Evolutionary conservation across 2,113 vertebrate species (phyloP).

Genomic region (Melanotaenia duboulayi): DNA sequence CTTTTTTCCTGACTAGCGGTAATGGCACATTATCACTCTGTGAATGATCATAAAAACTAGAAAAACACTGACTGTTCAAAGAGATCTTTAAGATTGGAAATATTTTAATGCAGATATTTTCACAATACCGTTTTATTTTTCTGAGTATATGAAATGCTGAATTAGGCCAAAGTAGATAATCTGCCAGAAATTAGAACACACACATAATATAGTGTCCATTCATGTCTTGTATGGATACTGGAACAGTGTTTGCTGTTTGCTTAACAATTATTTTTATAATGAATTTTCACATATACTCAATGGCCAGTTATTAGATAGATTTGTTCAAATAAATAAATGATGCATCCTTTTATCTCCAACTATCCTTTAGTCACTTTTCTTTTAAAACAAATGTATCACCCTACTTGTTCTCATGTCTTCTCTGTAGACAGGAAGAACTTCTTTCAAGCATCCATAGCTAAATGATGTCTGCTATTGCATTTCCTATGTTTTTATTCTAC

Average conservation of each 20-base stretch:
- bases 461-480: background rate
- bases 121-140: background rate
- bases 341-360: too few relatives aligned
- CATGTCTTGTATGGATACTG: too few relatives aligned
- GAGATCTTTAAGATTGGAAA: conserved; percentile 5
- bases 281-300: too few relatives aligned
- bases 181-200: conserved; percentile 1
- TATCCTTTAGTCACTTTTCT: background rate
- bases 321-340: too few relatives aligned
- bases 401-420: too few relatives aligned
- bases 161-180: background rate
- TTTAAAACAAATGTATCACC: background rate
- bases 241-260: too few relatives aligned
- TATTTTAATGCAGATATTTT: conserved; percentile 1
- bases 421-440: background rate
- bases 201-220: background rate
- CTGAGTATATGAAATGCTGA: background rate
- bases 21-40: background rate
- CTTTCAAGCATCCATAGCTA: background rate
- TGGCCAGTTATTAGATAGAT: too few relatives aligned
- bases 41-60: background rate
- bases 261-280: too few relatives aligned
- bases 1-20: background rate
- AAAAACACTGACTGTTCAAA: background rate
- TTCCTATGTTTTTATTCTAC: background rate